A percentile compares a stretch with the other conserved stretches of the same genome.
Conservation (phyloP, 2,113 vertebrate species). For the Scolopax mira region DNA sequence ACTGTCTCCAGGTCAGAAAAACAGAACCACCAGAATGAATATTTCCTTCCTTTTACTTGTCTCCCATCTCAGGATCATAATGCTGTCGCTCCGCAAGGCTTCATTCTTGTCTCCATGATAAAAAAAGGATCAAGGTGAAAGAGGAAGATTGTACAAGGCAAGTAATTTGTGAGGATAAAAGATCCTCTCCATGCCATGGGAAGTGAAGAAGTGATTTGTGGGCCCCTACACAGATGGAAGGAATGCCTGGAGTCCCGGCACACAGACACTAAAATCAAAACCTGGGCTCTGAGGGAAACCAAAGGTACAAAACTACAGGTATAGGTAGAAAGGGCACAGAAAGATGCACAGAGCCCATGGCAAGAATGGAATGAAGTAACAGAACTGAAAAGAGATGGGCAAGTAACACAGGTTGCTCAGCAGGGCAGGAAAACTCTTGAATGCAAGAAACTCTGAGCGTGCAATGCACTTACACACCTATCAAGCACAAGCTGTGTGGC, state of each 20-base stretch:
- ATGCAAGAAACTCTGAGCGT: neutral
- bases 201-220: neutral
- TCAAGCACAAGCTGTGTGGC: neutral
- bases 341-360: rapidly evolving
- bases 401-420: neutral
- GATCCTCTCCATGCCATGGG: rapidly evolving
- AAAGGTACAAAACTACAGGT: neutral
- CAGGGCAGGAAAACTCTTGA: neutral
- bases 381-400: neutral
- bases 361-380: rapidly evolving
- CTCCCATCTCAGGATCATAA: neutral
- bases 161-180: neutral
- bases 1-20: neutral
- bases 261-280: neutral
- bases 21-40: neutral
- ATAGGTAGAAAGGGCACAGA: neutral
- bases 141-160: neutral
- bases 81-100: neutral
- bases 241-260: neutral
- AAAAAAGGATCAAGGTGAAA: neutral
- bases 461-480: too few species aligned
- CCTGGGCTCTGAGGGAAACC: neutral
- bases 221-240: neutral
- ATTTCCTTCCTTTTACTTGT: neutral
- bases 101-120: neutral